Evolutionary conservation across 2,113 vertebrate genomes (phyloP).

Genomic region (Eurypyga helias): DNA sequence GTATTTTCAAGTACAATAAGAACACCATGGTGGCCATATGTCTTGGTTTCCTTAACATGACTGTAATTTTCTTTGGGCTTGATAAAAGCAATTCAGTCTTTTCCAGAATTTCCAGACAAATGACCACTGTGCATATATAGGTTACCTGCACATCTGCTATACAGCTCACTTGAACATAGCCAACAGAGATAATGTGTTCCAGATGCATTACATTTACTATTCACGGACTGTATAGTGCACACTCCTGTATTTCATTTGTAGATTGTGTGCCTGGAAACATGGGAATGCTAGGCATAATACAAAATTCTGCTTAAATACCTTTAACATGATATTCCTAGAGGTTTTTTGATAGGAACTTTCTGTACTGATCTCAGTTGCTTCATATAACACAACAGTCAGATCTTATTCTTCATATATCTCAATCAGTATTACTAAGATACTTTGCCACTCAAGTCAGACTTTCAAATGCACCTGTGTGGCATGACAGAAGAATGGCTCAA

Average conservation of each 20-base stretch:
- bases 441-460: neutral
- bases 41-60: neutral
- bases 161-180: neutral
- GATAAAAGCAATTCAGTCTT: neutral
- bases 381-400: neutral
- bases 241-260: neutral
- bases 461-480: neutral
- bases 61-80: neutral
- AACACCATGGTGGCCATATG: neutral
- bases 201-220: neutral
- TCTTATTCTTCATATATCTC: neutral
- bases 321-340: neutral
- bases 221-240: neutral
- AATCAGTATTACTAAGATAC: neutral
- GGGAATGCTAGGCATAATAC: accelerated
- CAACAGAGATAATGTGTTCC: neutral
- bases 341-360: neutral
- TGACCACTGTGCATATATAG: neutral
- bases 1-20: neutral
- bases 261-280: neutral
- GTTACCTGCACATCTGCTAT: neutral
- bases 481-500: neutral
- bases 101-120: neutral
- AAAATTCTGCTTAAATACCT: neutral
- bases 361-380: neutral